A percentile compares a stretch with the other conserved stretches of the same genome.
Evolutionary conservation across 2,797 vertebrate genomes (phyloP).

Genomic region (Chelon labrosus): DNA sequence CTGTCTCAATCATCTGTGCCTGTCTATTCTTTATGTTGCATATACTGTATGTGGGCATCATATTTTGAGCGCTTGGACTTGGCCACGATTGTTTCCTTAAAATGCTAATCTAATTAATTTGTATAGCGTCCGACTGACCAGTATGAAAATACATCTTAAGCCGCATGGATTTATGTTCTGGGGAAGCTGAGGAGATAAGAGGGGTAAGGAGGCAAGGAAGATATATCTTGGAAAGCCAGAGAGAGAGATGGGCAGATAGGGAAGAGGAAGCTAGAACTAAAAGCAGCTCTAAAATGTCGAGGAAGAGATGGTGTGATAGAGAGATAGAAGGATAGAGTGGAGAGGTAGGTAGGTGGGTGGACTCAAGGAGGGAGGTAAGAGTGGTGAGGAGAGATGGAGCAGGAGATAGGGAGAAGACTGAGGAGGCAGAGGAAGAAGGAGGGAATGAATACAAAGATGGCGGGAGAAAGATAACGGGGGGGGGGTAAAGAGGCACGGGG

Average conservation of each 20-base stretch:
- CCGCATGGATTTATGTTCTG: not conserved
- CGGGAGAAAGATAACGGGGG: conserved; percentile 16
- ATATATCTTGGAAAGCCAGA: conserved; percentile 50
- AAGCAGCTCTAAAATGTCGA: conserved; percentile 55
- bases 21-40: too few relatives aligned
- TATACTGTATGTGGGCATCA: too few relatives aligned
- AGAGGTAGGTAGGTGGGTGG: conserved; percentile 23
- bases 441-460: conserved; percentile 3
- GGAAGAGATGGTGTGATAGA: conserved; percentile 60
- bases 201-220: conserved; percentile 16
- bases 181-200: conserved; percentile 25
- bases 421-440: not conserved
- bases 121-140: too few relatives aligned
- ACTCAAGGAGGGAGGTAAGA: conserved; percentile 32
- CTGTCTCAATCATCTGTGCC: too few relatives aligned
- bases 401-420: conserved; percentile 8
- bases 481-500: not conserved
- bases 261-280: conserved; percentile 60
- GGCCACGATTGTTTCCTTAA: too few relatives aligned
- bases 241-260: conserved; percentile 58
- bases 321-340: conserved; percentile 50
- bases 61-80: too few relatives aligned
- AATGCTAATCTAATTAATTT: too few relatives aligned
- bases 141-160: too few relatives aligned
- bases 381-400: conserved; percentile 40